Base-by-base conservation (phyloP, 2,888 invertebrate species). In the Drosophila mayaguana region DNA sequence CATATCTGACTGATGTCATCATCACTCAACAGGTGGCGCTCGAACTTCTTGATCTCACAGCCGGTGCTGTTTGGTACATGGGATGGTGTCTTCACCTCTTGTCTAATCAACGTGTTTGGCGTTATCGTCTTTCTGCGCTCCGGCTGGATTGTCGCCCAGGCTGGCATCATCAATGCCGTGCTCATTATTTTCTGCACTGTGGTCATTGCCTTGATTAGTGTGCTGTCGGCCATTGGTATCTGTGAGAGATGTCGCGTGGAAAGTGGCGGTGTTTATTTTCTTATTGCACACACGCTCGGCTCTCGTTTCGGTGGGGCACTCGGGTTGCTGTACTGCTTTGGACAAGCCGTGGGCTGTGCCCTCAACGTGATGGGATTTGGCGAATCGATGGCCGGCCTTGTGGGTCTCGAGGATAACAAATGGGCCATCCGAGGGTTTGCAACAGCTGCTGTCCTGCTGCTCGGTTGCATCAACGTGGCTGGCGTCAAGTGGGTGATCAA, bases 401-500 rank as follows among this genome's bases (percentile, higher is more conserved):
- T 98, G 36, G 95, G 95, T 12, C 93, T 95, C 16, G 94, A 95
- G 40, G 96, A 95, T 63, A 95, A 95, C 68, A 94, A 94, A 70
- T 97, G 97, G 97, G 96, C 97, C 9, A 96, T 97, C 54, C 94
- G 97, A 88, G 96, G 96, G 5, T 97, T 99, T 92, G 98, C 98
- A 11, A 95, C 97, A 62, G 95, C 96, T 8, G 97, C 98, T 51
- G 97, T 98, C 2, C 93, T 98, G 51, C 93, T 98, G 42, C 94
- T 99, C 20, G 96, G 98, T 63, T 95, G 96, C 72, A 98, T 99
- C 81, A 99, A 99, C 93, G 94, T 98, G 46, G 98, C 98, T 32
- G 99, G 99, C 45, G 98, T 99, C 0, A 98, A 98, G 92, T 99
- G 98, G 98, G 98, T 99, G 32, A 96, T 99, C 65, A 97, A 99